Base-by-base conservation (phyloP, 37 sponge, comb jelly and placozoan species). In the Beroe forskalii region DNA sequence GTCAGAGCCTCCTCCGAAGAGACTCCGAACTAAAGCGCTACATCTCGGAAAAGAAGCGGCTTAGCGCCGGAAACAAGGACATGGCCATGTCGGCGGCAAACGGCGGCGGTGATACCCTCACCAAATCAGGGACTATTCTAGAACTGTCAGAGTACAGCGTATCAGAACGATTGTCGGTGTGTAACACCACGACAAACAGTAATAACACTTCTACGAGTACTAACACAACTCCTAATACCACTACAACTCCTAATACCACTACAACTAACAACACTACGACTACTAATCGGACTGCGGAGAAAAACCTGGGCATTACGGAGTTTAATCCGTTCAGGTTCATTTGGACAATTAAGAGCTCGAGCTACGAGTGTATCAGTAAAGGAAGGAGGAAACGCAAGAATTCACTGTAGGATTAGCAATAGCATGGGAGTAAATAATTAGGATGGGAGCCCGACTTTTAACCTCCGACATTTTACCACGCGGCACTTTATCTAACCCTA, bases 261-360 rank as follows among this genome's bases (percentile, higher is more conserved):
- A 48, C 6, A 6, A 48, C 12, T 48, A 48, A 6, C 12, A 48
- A 48, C 12, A 48, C 55, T 12, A 48, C 6, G 12, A 17, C 12
- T 6, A 6, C 66, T 3, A 4, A 20, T 27, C 4, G 25, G 4
- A 28, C 14, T 23, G 30, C 4, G 20, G 30, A 64, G 9, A 80
- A 80, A 25, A 44, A 44, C 30, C 27, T 44, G 24, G 86, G 40
- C 1, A 44, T 41, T 24, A 9, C 55, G 40, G 55, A 44, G 44
- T 80, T 80, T 43, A 80, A 80, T 27, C 86, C 86, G 24, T 80
- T 80, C 42, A 80, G 55, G 42, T 80, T 44, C 27, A 80, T 80
- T 80, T 80, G 86, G 86, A 80, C 44, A 1, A 44, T 80, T 1
- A 80, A 80, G 55, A 80, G 86, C 27, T 41, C 86, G 24, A 80